A percentile compares a stretch with the other conserved stretches of the same genome.
phyloP scores from a whole-genome alignment of 2,113 vertebrate genomes.

The Pygoscelis adeliae region DNA sequence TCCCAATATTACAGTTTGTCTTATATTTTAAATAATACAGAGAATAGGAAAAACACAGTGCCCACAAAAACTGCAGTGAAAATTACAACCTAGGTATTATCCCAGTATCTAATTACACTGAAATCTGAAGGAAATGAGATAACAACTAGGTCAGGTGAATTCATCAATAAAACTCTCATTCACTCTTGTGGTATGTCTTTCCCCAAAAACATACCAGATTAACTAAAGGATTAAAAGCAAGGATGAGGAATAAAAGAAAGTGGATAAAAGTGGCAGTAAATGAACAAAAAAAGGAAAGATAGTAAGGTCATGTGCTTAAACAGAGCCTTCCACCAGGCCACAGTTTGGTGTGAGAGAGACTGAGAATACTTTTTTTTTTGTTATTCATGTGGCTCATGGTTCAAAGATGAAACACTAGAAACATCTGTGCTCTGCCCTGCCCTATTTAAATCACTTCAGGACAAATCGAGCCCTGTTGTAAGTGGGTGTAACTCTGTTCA shows the following conservation, averaged over 20 bases:
- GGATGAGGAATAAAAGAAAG: not conserved
- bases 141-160: not conserved
- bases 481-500: conserved; percentile 35
- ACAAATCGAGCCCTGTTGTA: conserved; percentile 14
- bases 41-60: not conserved
- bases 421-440: conserved; percentile 37
- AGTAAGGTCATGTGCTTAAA: not conserved
- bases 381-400: not conserved
- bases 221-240: not conserved
- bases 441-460: conserved; percentile 35
- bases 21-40: not conserved
- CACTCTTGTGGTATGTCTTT: not conserved
- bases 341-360: not conserved
- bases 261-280: not conserved
- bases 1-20: not conserved
- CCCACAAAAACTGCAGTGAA: not conserved
- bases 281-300: not conserved
- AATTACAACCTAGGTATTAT: not conserved
- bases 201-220: not conserved
- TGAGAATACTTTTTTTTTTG: not conserved
- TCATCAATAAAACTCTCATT: not conserved
- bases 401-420: conserved; percentile 33
- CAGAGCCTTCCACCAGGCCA: not conserved
- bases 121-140: not conserved
- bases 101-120: not conserved